phyloP scores from a whole-genome alignment of 1,140 invertebrate genomes.

The Chironomus striatipennis region DNA sequence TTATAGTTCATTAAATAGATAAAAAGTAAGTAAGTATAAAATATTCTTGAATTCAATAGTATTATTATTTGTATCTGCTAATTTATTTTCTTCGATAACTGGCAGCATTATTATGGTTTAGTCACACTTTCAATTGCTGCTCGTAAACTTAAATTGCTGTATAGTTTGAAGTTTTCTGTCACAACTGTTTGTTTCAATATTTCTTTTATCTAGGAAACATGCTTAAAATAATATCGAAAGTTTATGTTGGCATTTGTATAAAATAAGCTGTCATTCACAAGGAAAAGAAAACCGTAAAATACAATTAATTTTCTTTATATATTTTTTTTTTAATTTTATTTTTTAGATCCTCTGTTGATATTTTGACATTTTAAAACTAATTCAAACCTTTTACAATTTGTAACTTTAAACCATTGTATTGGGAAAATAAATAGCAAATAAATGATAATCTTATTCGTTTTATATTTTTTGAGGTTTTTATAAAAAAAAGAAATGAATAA shows the following conservation, averaged over 20 bases:
- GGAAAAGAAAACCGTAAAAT: not conserved
- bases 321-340: not conserved
- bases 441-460: no score
- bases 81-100: no score
- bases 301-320: constrained; percentile 14
- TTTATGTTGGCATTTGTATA: not conserved
- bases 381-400: not conserved
- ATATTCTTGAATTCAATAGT: no score
- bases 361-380: not conserved
- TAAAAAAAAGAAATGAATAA: no score
- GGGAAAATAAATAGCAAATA: no score
- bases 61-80: no score
- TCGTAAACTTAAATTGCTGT: not conserved
- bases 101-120: not conserved
- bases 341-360: not conserved
- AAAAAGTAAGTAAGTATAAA: no score
- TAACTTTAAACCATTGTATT: no score
- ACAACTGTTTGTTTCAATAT: not conserved
- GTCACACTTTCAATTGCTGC: not conserved
- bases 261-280: not conserved
- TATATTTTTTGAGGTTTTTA: no score
- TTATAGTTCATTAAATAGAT: no score
- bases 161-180: not conserved
- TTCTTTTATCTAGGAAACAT: not conserved
- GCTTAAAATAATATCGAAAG: not conserved